A percentile compares a stretch with the other conserved stretches of the same genome.
phyloP scores from a whole-genome alignment of 2,888 invertebrate species.

The Synergus umbraculus region DNA sequence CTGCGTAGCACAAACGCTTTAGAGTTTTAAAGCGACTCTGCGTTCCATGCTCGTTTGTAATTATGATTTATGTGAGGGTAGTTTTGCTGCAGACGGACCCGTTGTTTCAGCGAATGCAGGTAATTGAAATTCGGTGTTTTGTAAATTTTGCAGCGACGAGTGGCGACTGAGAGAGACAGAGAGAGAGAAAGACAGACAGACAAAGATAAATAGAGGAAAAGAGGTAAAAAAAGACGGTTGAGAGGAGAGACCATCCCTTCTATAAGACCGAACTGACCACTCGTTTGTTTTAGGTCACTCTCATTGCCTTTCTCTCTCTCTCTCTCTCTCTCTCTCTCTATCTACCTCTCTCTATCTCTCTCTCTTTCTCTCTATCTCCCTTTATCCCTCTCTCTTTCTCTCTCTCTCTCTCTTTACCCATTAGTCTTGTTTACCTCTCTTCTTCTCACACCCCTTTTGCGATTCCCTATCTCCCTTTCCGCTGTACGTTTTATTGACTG shows the following conservation, averaged over 20 bases:
- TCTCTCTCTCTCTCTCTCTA: background rate
- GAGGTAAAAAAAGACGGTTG: background rate
- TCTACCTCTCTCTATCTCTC: too few species aligned
- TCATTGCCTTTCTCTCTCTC: background rate
- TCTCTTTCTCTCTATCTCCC: constrained; percentile 23
- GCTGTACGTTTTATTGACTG: constrained; percentile 64
- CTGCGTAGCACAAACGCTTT: background rate
- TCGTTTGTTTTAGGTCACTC: constrained; percentile 39
- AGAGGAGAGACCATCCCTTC: background rate
- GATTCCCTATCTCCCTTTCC: constrained; percentile 39
- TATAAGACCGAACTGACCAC: constrained; percentile 22
- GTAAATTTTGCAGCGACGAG: constrained; percentile 46
- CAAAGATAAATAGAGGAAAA: background rate
- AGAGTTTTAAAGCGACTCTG: constrained; percentile 29
- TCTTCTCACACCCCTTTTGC: constrained; percentile 28
- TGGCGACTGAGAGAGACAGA: background rate
- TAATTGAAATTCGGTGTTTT: constrained; percentile 53
- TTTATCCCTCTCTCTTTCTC: too few species aligned
- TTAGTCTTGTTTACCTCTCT: constrained; percentile 40
- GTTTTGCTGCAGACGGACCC: constrained; percentile 47
- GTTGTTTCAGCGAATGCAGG: constrained; percentile 38
- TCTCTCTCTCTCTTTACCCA: constrained; percentile 10
- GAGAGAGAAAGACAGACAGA: background rate
- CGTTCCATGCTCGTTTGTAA: constrained; percentile 47
- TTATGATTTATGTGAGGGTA: constrained; percentile 51